Evolutionary conservation across 1,140 invertebrate genomes (phyloP).

Genomic region (Cydia amplana): DNA sequence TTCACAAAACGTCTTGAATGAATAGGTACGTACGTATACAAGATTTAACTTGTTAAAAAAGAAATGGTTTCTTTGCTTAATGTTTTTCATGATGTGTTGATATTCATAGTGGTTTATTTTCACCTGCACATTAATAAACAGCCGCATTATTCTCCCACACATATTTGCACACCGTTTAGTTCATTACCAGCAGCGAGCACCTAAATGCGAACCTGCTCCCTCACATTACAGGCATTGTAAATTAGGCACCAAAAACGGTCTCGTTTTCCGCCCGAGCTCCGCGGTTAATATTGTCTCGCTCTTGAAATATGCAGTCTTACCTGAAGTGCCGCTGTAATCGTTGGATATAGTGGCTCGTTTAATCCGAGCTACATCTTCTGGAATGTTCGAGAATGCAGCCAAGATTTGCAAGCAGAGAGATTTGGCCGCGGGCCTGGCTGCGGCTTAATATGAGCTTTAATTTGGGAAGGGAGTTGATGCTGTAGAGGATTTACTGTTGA

Average conservation of each 20-base stretch:
- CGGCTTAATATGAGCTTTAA: slow-evolving; percentile 64
- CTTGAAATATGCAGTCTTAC: slow-evolving; percentile 74
- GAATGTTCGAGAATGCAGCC: slow-evolving; percentile 75
- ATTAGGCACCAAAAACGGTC: slow-evolving; percentile 76
- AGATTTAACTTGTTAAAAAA: no score
- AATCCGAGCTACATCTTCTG: slow-evolving; percentile 73
- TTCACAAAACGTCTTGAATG: slow-evolving; percentile 62
- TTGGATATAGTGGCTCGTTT: slow-evolving; percentile 74
- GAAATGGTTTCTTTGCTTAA: no score
- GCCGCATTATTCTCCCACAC: slow-evolving; percentile 49
- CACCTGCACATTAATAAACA: slow-evolving; percentile 36
- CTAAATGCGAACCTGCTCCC: slow-evolving; percentile 55
- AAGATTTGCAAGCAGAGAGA: slow-evolving; percentile 74
- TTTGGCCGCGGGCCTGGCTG: slow-evolving; percentile 71
- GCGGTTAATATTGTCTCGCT: slow-evolving; percentile 75
- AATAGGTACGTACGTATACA: slow-evolving; percentile 33
- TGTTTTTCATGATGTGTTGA: no score
- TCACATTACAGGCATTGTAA: slow-evolving; percentile 68
- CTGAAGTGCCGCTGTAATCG: slow-evolving; percentile 72
- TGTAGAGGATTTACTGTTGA: slow-evolving; percentile 3
- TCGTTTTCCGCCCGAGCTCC: slow-evolving; percentile 71
- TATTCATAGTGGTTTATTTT: not conserved
- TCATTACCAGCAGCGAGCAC: slow-evolving; percentile 55
- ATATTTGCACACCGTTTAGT: slow-evolving; percentile 59
- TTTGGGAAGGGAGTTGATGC: slow-evolving; percentile 49